phyloP scores from a whole-genome alignment of 2,113 vertebrate genomes.

The Chinchilla lanigera region DNA sequence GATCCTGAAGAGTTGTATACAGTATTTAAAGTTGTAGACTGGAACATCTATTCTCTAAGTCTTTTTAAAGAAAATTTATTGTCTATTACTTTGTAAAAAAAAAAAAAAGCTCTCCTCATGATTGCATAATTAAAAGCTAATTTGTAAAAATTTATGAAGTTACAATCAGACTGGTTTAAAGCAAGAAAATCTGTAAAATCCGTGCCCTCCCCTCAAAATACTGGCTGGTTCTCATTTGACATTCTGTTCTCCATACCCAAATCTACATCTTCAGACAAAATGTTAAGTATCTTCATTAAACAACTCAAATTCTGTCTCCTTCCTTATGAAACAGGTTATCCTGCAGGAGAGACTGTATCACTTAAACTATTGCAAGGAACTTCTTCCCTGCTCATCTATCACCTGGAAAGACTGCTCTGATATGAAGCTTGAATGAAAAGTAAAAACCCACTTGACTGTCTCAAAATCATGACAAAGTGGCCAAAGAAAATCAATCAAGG shows the following conservation, averaged over 20 bases:
- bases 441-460: not conserved
- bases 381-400: constrained; percentile 79
- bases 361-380: constrained; percentile 76
- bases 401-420: not conserved
- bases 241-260: not conserved
- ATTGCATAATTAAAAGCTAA: constrained; percentile 12
- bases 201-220: not conserved
- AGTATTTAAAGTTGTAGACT: constrained; percentile 8
- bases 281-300: constrained; percentile 76
- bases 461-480: constrained; percentile 17
- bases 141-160: constrained; percentile 39
- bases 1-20: constrained; percentile 14
- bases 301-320: constrained; percentile 81
- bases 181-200: constrained; percentile 6
- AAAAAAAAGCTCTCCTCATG: not conserved
- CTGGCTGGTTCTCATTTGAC: not conserved
- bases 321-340: constrained; percentile 70
- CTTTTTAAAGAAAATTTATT: not conserved
- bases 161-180: not conserved
- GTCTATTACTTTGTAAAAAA: constrained; percentile 17
- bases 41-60: constrained; percentile 11
- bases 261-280: constrained; percentile 3
- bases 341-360: constrained; percentile 73
- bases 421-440: not conserved
- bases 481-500: not conserved